phyloP scores from a whole-genome alignment of 2,888 invertebrate genomes.

The Bimastos eiseni region DNA sequence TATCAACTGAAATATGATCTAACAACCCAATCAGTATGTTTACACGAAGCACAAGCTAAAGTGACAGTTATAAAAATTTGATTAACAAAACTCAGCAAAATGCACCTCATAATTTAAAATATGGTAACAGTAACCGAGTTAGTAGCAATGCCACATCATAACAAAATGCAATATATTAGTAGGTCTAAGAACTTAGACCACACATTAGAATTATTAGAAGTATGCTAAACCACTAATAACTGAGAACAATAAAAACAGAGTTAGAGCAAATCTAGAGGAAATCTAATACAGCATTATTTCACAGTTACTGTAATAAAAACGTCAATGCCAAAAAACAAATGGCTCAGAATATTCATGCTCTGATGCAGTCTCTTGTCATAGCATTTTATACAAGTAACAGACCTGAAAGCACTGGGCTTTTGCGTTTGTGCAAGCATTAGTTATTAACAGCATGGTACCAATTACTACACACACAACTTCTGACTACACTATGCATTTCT shows the following conservation, averaged over 20 bases:
- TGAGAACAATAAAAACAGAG: background rate
- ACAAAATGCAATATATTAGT: background rate
- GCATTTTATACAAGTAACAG: background rate
- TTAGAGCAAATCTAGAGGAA: background rate
- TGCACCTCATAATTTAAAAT: constrained; percentile 13
- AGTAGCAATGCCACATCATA: background rate
- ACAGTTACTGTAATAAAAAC: background rate
- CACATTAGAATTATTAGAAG: constrained; percentile 13
- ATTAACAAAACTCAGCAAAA: background rate
- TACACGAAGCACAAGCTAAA: background rate
- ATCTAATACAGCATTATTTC: background rate
- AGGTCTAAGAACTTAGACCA: constrained; percentile 3
- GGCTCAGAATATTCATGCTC: background rate
- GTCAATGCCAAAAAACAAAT: constrained; percentile 13
- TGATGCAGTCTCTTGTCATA: background rate
- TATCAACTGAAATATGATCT: background rate
- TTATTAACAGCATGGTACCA: background rate
- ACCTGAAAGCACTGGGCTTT: background rate
- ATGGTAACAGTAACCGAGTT: background rate
- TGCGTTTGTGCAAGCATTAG: background rate
- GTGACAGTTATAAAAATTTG: background rate
- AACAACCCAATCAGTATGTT: constrained; percentile 13
- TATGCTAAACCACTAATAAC: background rate
- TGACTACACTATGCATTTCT: background rate
- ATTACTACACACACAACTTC: background rate